A percentile compares a stretch with the other conserved stretches of the same genome.
Conservation (phyloP, 2,113 vertebrate species). For the Oceanites oceanicus region DNA sequence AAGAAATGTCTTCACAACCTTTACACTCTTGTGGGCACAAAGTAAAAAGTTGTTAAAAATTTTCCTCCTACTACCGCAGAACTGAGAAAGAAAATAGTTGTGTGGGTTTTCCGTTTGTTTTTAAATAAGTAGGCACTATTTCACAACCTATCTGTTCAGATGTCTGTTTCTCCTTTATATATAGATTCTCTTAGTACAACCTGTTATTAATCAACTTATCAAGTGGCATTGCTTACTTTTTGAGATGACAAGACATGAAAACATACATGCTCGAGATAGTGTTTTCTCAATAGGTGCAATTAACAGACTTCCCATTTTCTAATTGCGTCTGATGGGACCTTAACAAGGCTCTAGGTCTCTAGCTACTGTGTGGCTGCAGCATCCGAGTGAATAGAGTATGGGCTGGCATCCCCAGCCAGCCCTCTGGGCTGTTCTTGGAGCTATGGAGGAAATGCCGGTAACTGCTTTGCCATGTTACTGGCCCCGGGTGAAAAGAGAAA, state of each 20-base stretch:
- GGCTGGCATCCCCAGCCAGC: not conserved
- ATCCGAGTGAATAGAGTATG: not conserved
- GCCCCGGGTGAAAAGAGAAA: not conserved
- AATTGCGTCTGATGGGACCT: not conserved
- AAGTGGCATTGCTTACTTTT: not conserved
- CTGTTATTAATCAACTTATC: not conserved
- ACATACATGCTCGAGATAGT: not conserved
- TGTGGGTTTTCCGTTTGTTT: not conserved
- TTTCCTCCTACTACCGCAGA: not conserved
- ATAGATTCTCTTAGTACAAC: not conserved
- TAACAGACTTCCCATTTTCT: not conserved
- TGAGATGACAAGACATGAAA: not conserved
- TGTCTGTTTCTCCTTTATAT: not conserved
- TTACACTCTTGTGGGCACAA: not conserved
- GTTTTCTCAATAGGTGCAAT: not conserved
- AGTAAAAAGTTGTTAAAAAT: not conserved
- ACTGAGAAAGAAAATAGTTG: not conserved
- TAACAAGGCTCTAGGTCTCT: not conserved
- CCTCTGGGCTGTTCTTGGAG: not conserved
- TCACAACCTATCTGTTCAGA: not conserved
- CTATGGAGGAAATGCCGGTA: not conserved
- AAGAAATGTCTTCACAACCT: not conserved
- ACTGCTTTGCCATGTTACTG: not conserved
- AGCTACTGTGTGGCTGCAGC: not conserved
- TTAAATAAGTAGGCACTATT: not conserved